phyloP scores from a whole-genome alignment of 2,113 vertebrate genomes.

The Phainopepla nitens region DNA sequence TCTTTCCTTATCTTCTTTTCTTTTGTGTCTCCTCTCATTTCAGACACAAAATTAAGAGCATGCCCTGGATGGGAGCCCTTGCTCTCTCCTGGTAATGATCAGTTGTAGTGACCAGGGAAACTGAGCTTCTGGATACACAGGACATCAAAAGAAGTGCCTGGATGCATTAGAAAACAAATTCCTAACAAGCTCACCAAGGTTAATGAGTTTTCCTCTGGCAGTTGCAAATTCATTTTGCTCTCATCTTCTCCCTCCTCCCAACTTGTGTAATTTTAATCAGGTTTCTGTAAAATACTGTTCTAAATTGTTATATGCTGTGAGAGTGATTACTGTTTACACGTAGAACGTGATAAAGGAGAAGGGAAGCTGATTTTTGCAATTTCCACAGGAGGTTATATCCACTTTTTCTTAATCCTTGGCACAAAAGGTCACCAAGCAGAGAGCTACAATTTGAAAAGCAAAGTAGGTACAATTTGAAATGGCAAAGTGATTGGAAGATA shows the following conservation, averaged over 20 bases:
- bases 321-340: not conserved
- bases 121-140: not conserved
- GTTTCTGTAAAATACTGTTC: conserved; percentile 8
- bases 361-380: conserved; percentile 6
- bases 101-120: not conserved
- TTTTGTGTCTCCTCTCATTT: not conserved
- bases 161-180: not conserved
- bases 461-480: not conserved
- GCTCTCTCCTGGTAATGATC: not conserved
- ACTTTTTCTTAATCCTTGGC: not conserved
- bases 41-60: fast-evolving
- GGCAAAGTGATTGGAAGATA: not conserved
- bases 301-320: not conserved
- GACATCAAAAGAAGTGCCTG: not conserved
- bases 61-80: not conserved
- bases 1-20: not conserved
- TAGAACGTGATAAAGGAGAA: conserved; percentile 16
- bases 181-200: not conserved
- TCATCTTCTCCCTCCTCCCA: not conserved
- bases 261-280: conserved; percentile 25
- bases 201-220: not conserved
- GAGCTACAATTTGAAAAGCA: not conserved
- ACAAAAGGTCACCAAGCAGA: not conserved
- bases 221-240: not conserved
- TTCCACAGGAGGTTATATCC: not conserved